Conservation (phyloP, 2,113 vertebrate species). For the Hyperopisus bebe region DNA sequence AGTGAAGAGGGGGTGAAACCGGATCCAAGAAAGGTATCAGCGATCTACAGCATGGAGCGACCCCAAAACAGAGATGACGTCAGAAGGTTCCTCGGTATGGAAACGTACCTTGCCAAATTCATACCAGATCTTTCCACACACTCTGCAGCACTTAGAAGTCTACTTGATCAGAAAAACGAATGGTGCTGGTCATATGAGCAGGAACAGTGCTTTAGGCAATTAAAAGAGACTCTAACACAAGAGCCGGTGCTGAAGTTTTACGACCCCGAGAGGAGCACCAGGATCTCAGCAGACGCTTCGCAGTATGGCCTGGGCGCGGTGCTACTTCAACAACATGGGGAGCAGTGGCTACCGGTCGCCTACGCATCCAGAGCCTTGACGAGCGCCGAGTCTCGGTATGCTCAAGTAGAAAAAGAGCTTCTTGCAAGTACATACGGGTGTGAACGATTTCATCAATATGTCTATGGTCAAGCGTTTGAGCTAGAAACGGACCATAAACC, state of each 20-base stretch:
- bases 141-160: too few species aligned
- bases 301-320: slow-evolving; percentile 16
- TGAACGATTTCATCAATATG: slow-evolving; percentile 31
- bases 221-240: neutral
- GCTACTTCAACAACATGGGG: slow-evolving; percentile 15
- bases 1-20: neutral
- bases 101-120: neutral
- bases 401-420: slow-evolving; percentile 29
- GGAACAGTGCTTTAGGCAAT: neutral
- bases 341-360: slow-evolving; percentile 19
- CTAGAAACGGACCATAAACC: slow-evolving; percentile 33
- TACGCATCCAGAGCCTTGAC: slow-evolving; percentile 19
- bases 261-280: neutral
- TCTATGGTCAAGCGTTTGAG: slow-evolving; percentile 21
- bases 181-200: neutral
- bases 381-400: slow-evolving; percentile 19
- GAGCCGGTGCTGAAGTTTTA: neutral
- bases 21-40: slow-evolving; percentile 21
- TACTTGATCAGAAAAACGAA: neutral
- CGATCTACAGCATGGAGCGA: neutral
- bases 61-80: neutral
- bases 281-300: neutral
- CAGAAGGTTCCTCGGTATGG: neutral
- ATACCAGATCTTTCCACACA: neutral
- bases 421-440: slow-evolving; percentile 23